These are phyloP conservation scores for Chlorodrepanis virens DNA, from an alignment of 2,113 vertebrate genomes.

Conservation along the genomic window DNA sequence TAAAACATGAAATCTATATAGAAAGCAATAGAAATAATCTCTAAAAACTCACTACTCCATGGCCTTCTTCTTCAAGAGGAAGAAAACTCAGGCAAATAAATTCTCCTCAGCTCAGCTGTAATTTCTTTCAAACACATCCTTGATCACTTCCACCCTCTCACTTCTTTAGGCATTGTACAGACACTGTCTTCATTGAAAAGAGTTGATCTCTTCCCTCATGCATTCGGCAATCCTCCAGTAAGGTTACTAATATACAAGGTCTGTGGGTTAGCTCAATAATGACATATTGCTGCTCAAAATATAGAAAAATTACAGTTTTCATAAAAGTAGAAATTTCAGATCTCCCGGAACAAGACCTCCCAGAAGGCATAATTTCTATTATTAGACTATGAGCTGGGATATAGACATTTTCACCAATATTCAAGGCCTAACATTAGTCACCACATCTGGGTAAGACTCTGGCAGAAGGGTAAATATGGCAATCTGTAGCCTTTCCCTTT, in stretches of 20 bases:
- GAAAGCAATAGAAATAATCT: background rate
- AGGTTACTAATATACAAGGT: background rate
- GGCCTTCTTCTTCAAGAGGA: background rate
- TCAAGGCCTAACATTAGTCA: background rate
- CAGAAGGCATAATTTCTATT: background rate
- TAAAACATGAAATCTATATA: background rate
- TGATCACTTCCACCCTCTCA: background rate
- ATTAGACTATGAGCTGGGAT: background rate
- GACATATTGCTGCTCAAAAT: background rate
- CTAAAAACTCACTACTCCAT: background rate
- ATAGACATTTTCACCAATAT: background rate
- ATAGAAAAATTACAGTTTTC: background rate
- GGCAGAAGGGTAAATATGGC: background rate
- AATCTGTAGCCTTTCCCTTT: background rate
- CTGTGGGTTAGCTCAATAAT: background rate
- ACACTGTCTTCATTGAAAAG: background rate
- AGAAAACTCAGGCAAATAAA: background rate
- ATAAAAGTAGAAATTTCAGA: background rate
- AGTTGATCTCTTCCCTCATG: background rate
- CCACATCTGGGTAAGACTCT: background rate
- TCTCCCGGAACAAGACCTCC: background rate
- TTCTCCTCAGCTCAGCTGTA: background rate
- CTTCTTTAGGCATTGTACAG: background rate
- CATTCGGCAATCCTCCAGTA: background rate
- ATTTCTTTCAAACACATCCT: background rate